phyloP scores from a whole-genome alignment of 2,888 invertebrate species.

The Silvanus unidentatus region DNA sequence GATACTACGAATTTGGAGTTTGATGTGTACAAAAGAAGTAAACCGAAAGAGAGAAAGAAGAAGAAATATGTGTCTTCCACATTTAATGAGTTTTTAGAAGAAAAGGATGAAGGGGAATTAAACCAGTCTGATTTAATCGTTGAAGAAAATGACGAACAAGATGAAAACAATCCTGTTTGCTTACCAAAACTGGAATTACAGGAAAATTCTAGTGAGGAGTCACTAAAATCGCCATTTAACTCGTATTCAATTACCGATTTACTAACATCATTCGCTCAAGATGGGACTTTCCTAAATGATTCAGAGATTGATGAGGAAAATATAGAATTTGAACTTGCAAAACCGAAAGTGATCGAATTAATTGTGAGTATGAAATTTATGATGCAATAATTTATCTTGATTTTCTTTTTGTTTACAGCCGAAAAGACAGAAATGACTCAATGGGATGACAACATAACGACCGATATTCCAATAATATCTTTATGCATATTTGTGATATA shows the following conservation, averaged over 20 bases:
- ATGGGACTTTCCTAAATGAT: no score
- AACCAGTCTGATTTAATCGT: neutral
- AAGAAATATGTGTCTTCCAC: constrained; percentile 30
- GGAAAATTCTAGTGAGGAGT: no score
- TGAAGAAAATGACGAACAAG: no score
- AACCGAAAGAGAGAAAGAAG: constrained; percentile 13
- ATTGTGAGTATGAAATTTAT: neutral
- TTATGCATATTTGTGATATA: no score
- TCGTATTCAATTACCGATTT: no score
- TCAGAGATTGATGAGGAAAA: neutral
- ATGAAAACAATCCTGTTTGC: no score
- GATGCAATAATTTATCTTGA: neutral
- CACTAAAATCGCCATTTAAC: no score
- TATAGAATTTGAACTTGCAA: neutral
- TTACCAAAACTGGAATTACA: no score
- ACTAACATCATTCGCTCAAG: no score
- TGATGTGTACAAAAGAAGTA: neutral
- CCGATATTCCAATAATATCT: no score
- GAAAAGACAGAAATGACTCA: neutral
- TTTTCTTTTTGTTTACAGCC: neutral
- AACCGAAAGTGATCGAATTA: neutral
- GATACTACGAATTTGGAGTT: constrained; percentile 7
- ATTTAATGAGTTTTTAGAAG: constrained; percentile 26
- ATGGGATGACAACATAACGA: no score
- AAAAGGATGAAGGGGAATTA: constrained; percentile 3